Conservation (phyloP, 2,113 vertebrate species). For the Channa argus region DNA sequence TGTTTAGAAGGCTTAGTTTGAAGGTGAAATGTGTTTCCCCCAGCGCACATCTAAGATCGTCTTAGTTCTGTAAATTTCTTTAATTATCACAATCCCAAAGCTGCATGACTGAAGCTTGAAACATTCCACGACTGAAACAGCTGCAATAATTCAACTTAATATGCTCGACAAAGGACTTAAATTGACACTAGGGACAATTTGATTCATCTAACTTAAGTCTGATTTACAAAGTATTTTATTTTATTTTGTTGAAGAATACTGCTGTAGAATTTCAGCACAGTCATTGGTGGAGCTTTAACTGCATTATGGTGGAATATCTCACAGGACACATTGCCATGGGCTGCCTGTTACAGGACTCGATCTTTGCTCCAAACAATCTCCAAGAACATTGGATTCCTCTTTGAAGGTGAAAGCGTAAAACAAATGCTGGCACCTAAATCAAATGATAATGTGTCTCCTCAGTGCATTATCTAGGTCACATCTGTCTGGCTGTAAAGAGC, state of each 20-base stretch:
- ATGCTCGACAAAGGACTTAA: constrained; percentile 22
- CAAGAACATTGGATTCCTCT: not conserved
- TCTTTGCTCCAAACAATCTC: not conserved
- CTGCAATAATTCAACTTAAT: constrained; percentile 33
- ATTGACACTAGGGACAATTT: constrained; percentile 10
- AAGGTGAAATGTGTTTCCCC: constrained; percentile 36
- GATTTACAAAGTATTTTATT: constrained; percentile 2
- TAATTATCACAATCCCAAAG: constrained; percentile 45
- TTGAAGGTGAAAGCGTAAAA: not conserved
- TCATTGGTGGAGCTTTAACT: not conserved
- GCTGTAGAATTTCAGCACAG: not conserved
- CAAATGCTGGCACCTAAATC: not conserved
- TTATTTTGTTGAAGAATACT: too few species aligned
- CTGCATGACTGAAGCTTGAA: constrained; percentile 12
- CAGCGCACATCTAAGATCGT: constrained; percentile 26
- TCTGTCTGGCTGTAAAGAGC: not conserved
- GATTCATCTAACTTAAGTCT: not conserved
- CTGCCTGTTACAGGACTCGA: not conserved
- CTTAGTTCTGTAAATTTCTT: constrained; percentile 30
- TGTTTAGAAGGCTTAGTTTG: constrained; percentile 17
- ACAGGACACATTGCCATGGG: not conserved
- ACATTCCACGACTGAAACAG: constrained; percentile 15
- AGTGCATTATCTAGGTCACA: not conserved
- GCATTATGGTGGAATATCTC: not conserved
- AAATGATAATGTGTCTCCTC: not conserved